phyloP scores from a whole-genome alignment of 1,140 invertebrate genomes.

The Stenopsyche tienmushanensis region DNA sequence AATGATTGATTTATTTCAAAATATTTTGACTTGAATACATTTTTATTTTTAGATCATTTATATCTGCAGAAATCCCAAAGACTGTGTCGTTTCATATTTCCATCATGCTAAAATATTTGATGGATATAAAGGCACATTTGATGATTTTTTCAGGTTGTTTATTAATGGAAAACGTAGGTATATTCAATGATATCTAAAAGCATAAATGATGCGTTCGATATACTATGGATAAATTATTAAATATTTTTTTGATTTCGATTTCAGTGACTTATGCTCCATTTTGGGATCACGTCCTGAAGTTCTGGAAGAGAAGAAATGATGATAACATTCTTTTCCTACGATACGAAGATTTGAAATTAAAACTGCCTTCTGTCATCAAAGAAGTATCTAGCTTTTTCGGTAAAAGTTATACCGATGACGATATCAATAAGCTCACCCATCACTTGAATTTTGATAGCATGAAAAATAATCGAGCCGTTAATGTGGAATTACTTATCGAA shows the following conservation, averaged over 20 bases:
- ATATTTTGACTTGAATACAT: neutral
- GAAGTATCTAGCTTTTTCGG: slow-evolving; percentile 62
- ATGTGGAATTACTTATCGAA: slow-evolving; percentile 57
- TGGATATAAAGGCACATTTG: slow-evolving; percentile 60
- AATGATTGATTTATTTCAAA: neutral
- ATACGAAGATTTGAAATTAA: slow-evolving; percentile 69
- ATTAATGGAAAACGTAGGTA: neutral
- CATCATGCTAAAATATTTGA: slow-evolving; percentile 63
- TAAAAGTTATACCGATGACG: slow-evolving; percentile 52
- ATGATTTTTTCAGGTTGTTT: slow-evolving; percentile 51
- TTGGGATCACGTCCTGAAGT: slow-evolving; percentile 61
- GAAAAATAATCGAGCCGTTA: slow-evolving; percentile 70
- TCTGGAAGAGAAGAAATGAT: slow-evolving; percentile 58
- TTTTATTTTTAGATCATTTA: slow-evolving; percentile 66
- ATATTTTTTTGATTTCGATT: neutral
- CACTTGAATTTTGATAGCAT: slow-evolving; percentile 71
- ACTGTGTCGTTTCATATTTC: slow-evolving; percentile 72
- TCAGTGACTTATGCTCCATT: slow-evolving; percentile 55
- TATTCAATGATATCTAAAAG: too few species aligned
- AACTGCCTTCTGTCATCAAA: slow-evolving; percentile 61
- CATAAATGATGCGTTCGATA: too few species aligned
- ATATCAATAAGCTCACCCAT: slow-evolving; percentile 55
- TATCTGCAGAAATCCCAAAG: slow-evolving; percentile 73
- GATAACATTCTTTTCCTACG: slow-evolving; percentile 63
- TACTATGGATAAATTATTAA: too few species aligned